Percentiles rank a stretch among this genome's conserved stretches.
These are phyloP conservation scores for Cyrtonyx montezumae DNA, from an alignment of 2,113 vertebrate genomes.

Conservation along the genomic window DNA sequence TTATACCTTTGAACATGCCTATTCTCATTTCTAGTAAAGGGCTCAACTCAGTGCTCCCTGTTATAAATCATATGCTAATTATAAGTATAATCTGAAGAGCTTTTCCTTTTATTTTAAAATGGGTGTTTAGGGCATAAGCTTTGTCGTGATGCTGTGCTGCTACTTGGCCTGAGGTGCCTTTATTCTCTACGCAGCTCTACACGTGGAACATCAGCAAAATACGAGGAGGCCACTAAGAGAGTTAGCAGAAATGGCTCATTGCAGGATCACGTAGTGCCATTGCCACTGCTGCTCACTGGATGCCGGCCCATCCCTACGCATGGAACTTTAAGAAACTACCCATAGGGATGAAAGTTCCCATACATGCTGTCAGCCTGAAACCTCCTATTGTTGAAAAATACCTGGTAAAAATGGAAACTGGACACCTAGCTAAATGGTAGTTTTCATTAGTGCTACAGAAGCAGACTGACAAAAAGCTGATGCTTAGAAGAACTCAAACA, in stretches of 20 bases:
- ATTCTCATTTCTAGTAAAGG: constrained; percentile 46
- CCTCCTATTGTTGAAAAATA: constrained; percentile 3
- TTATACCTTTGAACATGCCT: constrained; percentile 46
- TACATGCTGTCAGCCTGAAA: background rate
- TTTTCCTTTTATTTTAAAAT: constrained; percentile 51
- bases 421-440: background rate
- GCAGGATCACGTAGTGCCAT: background rate
- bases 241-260: constrained; percentile 38
- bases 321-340: constrained; percentile 22
- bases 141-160: constrained; percentile 38
- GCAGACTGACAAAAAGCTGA: constrained; percentile 34
- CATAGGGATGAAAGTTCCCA: constrained; percentile 14
- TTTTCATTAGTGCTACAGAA: background rate
- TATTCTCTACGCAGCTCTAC: constrained; percentile 40
- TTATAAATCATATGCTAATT: constrained; percentile 64
- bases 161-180: constrained; percentile 42
- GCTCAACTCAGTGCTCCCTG: constrained; percentile 28
- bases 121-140: constrained; percentile 43
- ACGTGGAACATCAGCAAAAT: constrained; percentile 40
- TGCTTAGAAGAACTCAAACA: background rate
- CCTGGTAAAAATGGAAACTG: constrained; percentile 31
- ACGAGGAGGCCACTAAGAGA: constrained; percentile 24
- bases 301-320: background rate
- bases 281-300: constrained; percentile 31
- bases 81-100: constrained; percentile 39